These are phyloP conservation scores for Aleiodes leptofemur DNA, from an alignment of 2,888 invertebrate genomes.

Conservation along the genomic window DNA sequence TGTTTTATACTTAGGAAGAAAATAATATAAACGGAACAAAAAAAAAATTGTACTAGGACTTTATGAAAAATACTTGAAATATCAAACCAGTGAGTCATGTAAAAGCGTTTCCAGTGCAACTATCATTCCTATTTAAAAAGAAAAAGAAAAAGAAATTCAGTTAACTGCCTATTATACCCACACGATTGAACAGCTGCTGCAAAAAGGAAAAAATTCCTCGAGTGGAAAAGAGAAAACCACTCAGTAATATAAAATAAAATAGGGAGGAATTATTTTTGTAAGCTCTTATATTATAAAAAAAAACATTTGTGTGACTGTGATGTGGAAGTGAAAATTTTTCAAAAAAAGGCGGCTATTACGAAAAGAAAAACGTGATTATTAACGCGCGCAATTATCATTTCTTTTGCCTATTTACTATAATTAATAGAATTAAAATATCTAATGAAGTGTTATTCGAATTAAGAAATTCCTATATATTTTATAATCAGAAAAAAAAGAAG, in stretches of 20 bases:
- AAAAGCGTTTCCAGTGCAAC: conserved; percentile 28
- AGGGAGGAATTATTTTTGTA: conserved; percentile 66
- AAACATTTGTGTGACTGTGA: conserved; percentile 15
- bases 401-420: conserved; percentile 7
- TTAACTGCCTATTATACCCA: conserved; percentile 10
- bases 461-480: conserved; percentile 43
- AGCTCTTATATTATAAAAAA: conserved; percentile 55
- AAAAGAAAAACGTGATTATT: neutral
- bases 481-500: conserved; percentile 27
- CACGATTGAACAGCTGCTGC: conserved; percentile 3
- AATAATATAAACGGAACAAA: neutral
- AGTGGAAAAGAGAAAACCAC: neutral
- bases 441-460: conserved; percentile 41
- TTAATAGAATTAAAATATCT: conserved; percentile 18
- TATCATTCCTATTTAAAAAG: conserved; percentile 34
- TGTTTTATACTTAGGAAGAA: neutral
- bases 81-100: conserved; percentile 8
- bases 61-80: neutral
- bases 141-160: neutral
- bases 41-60: neutral
- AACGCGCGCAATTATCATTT: neutral
- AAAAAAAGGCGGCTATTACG: neutral
- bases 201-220: conserved; percentile 22
- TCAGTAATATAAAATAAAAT: conserved; percentile 7
- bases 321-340: conserved; percentile 5